Evolutionary conservation across 2,797 vertebrate genomes (phyloP), one percentile per base, ranked within the genome.

Genomic region (Caiman crocodilus): DNA sequence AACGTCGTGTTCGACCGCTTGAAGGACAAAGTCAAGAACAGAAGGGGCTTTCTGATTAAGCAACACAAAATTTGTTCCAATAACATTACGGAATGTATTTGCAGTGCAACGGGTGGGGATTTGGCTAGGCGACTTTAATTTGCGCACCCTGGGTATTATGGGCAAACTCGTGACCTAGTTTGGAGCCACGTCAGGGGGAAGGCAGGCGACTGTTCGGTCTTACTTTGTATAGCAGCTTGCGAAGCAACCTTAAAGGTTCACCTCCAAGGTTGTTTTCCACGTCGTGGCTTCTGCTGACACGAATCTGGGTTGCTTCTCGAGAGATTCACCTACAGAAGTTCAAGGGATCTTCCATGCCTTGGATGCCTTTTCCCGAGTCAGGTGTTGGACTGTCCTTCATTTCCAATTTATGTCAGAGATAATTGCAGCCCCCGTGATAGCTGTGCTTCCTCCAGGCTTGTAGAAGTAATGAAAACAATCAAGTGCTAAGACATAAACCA

Each of bases 21-120:
- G 94, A 97, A 97, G 92, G 96, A 92, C 94, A 91, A 91, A 74
- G 32, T 87, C 59, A 90, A 71, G 73, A 94, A 89, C 90, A 92
- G 89, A 93, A 87, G 63, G 69, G 30, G 65, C 59, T 85, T 30
- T 0, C 26, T 78, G 85, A 64, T 63, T 79, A 84, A 83, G 56
- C 50, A 85, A 91, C 65, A 79, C 67, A 77, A 94, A 87, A 55
- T 81, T 76, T 5, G 7, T 85, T 80, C 60, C 86, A 73, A 84
- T 26, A 84, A 73, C 61, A 69, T 86, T 81, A 58, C 84, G 76
- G 78, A 74, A 92, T 93, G 58, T 71, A 14, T 74, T 92, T 95
- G 85, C 83, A 82, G 50, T 88, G 76, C 82, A 77, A 59, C 79
- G 87, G 60, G 84, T 90, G 58, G 35, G 18, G 80, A 82, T 96